Evolutionary conservation across 1,140 invertebrate species (phyloP).

Genomic region (Heliconius hermathena): DNA sequence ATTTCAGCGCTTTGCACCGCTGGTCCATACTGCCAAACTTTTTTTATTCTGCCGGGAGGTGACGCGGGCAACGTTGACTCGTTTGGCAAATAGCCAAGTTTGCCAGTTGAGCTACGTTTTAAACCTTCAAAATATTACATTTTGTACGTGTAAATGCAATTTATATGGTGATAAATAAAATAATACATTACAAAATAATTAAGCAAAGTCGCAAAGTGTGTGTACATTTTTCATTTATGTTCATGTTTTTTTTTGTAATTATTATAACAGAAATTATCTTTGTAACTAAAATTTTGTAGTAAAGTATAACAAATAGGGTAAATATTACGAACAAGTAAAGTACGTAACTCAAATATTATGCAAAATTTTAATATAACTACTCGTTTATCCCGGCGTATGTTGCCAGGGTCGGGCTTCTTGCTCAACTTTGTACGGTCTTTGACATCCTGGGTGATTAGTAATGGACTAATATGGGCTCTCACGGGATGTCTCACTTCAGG

Average conservation of each 20-base stretch:
- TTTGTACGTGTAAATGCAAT: constrained; percentile 23
- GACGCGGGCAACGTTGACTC: constrained; percentile 28
- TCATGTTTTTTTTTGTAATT: not conserved
- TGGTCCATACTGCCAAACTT: constrained; percentile 27
- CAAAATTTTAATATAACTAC: too few relatives aligned
- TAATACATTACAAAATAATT: not conserved
- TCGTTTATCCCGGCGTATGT: too few relatives aligned
- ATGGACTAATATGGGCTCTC: too few relatives aligned
- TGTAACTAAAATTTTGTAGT: too few relatives aligned
- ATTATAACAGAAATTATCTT: too few relatives aligned
- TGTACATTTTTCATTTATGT: not conserved
- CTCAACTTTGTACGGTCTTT: too few relatives aligned
- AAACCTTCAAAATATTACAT: constrained; percentile 31
- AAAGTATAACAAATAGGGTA: too few relatives aligned
- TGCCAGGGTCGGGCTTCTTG: too few relatives aligned
- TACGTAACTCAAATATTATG: too few relatives aligned
- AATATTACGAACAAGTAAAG: too few relatives aligned
- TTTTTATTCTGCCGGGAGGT: constrained; percentile 30
- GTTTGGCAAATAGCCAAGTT: constrained; percentile 28
- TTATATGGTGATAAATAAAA: constrained; percentile 23
- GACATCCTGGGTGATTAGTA: too few relatives aligned
- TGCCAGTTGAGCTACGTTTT: constrained; percentile 23
- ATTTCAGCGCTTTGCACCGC: constrained; percentile 26
- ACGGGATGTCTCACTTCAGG: too few relatives aligned
- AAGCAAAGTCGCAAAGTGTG: not conserved